phyloP scores from a whole-genome alignment of 2,113 vertebrate genomes.

The Myanophis thanlyinensis region DNA sequence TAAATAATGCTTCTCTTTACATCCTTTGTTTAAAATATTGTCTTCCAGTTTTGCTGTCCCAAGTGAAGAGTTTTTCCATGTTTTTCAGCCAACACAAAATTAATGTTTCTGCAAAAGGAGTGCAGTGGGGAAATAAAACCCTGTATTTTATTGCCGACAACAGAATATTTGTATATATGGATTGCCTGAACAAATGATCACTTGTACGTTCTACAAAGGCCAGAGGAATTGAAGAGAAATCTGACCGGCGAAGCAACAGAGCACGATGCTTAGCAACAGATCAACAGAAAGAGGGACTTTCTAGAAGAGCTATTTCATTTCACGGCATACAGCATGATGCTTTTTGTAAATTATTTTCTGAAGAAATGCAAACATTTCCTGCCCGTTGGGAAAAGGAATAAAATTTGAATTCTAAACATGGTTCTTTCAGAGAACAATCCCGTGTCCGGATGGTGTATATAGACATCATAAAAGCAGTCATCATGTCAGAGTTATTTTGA shows the following conservation, averaged over 20 bases:
- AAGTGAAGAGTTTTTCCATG: background rate
- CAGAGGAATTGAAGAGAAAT: background rate
- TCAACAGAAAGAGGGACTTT: conserved; percentile 2
- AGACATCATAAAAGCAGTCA: background rate
- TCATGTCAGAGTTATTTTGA: background rate
- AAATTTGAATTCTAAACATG: background rate
- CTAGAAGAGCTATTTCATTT: background rate
- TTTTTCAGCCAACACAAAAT: background rate
- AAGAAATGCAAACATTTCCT: background rate
- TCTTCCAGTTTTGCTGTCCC: background rate
- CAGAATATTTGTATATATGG: background rate
- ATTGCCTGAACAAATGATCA: background rate
- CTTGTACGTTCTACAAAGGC: background rate
- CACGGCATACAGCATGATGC: background rate
- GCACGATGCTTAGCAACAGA: background rate
- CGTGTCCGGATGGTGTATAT: background rate
- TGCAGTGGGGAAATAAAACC: background rate
- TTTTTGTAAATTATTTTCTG: background rate
- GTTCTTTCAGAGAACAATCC: background rate
- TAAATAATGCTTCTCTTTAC: background rate
- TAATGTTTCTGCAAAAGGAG: background rate
- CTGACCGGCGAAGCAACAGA: background rate
- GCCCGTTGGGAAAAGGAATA: background rate
- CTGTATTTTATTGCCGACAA: background rate
- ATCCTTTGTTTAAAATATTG: background rate